Conservation (phyloP, 2,888 invertebrate species). For the Prosopocoilus inquinatus region DNA sequence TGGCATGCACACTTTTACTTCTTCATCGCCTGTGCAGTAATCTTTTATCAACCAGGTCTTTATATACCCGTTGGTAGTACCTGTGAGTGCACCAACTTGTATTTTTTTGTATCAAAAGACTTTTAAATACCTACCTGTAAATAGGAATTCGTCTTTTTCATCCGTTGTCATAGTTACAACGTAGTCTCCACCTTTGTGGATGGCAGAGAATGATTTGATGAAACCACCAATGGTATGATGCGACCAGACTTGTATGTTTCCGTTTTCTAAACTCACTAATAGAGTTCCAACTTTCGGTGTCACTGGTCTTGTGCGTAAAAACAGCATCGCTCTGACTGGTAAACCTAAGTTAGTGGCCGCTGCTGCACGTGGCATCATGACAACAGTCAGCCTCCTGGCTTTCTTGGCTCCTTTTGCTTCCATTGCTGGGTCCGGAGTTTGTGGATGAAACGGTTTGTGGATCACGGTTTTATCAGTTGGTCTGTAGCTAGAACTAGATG, state of each 20-base stretch:
- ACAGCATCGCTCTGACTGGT: constrained; percentile 66
- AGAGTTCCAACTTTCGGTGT: constrained; percentile 60
- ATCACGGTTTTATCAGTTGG: not conserved
- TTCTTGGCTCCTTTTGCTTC: constrained; percentile 1
- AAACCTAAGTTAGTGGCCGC: constrained; percentile 52
- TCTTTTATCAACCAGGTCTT: constrained; percentile 77
- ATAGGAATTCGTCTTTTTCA: constrained; percentile 66
- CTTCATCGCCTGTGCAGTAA: constrained; percentile 55
- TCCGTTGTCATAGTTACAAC: constrained; percentile 71
- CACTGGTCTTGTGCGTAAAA: constrained; percentile 61
- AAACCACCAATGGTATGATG: constrained; percentile 74
- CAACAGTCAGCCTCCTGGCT: constrained; percentile 48
- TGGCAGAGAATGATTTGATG: constrained; percentile 66
- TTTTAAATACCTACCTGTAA: constrained; percentile 58
- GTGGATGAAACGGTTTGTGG: not conserved
- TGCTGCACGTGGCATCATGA: constrained; percentile 47
- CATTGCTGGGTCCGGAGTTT: not conserved
- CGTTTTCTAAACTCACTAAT: constrained; percentile 71
- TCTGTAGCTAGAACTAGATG: constrained; percentile 28
- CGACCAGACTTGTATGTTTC: constrained; percentile 77
- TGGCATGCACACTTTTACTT: constrained; percentile 61
- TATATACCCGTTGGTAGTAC: constrained; percentile 68
- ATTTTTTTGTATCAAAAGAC: not conserved
- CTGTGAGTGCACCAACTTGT: constrained; percentile 33
- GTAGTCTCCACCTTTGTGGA: constrained; percentile 66